phyloP scores from a whole-genome alignment of 2,888 invertebrate genomes.

The Platynereis dumerilii region DNA sequence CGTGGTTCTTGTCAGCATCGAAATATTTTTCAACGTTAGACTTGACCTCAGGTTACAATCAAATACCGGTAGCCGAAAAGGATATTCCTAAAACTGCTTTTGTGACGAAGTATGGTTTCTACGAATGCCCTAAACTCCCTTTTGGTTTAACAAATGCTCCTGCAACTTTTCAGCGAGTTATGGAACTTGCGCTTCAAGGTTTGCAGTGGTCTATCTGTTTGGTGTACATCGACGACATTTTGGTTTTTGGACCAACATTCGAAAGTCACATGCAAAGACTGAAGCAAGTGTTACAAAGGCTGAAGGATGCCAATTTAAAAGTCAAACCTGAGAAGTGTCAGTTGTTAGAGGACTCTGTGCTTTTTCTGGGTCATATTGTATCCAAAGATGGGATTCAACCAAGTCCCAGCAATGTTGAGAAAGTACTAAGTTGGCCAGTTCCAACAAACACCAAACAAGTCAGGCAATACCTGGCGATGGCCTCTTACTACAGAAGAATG shows the following conservation, averaged over 20 bases:
- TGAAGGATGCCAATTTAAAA: slow-evolving; percentile 23
- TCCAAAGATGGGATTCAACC: slow-evolving; percentile 4
- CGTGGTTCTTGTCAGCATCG: slow-evolving; percentile 18
- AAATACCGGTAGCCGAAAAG: slow-evolving; percentile 11
- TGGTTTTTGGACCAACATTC: slow-evolving; percentile 29
- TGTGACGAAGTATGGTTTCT: slow-evolving; percentile 10
- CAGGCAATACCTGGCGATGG: slow-evolving; percentile 35
- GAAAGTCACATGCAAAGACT: slow-evolving; percentile 30
- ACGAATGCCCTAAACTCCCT: slow-evolving; percentile 10
- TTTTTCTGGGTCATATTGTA: slow-evolving; percentile 17
- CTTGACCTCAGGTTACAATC: slow-evolving; percentile 14
- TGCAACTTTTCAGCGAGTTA: slow-evolving; percentile 7
- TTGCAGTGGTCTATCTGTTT: slow-evolving; percentile 6
- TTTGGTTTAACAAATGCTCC: slow-evolving; percentile 1
- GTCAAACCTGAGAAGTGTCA: slow-evolving; percentile 32
- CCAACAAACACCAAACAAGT: slow-evolving; percentile 35
- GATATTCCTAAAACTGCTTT: slow-evolving; percentile 23
- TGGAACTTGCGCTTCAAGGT: slow-evolving; percentile 8
- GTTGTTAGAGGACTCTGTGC: slow-evolving; percentile 9
- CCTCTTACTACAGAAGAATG: slow-evolving; percentile 38
- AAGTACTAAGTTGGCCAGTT: slow-evolving; percentile 27
- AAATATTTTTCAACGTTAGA: slow-evolving; percentile 37
- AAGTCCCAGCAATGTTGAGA: slow-evolving; percentile 10
- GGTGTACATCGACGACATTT: slow-evolving; percentile 36
- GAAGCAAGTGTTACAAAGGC: slow-evolving; percentile 28